phyloP scores from a whole-genome alignment of 2,797 vertebrate genomes.

The Caiman crocodilus region DNA sequence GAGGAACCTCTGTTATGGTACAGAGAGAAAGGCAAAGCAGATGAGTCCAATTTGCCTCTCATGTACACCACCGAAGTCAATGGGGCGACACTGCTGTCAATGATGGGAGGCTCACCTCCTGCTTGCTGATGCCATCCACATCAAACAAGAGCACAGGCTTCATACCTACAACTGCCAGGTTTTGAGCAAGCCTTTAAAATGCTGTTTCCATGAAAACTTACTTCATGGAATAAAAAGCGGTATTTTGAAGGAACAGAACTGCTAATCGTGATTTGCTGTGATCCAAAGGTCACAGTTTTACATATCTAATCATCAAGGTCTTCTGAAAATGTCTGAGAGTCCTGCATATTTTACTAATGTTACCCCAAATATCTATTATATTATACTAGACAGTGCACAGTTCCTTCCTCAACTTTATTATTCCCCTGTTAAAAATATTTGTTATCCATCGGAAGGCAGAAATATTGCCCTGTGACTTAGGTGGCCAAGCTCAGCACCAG shows the following conservation, averaged over 20 bases:
- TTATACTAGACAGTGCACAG: background rate
- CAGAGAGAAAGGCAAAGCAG: background rate
- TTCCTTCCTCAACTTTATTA: background rate
- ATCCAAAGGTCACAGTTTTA: background rate
- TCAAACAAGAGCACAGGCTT: background rate
- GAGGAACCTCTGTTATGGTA: background rate
- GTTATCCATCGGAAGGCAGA: background rate
- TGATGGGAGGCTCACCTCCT: background rate
- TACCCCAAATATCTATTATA: background rate
- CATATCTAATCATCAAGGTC: background rate
- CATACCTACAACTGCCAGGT: background rate
- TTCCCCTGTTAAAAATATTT: background rate
- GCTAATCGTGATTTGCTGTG: background rate
- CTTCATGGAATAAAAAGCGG: too few relatives aligned
- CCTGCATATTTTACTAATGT: background rate
- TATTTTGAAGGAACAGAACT: background rate
- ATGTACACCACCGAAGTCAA: background rate
- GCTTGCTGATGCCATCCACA: background rate
- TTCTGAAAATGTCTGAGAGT: background rate
- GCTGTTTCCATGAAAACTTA: background rate
- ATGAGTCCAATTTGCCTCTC: background rate
- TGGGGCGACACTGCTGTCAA: background rate
- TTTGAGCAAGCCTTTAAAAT: background rate
- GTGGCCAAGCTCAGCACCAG: background rate
- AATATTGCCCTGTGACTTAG: background rate